Evolutionary conservation across 1,140 invertebrate species (phyloP).

Genomic region (Heliothis virescens): DNA sequence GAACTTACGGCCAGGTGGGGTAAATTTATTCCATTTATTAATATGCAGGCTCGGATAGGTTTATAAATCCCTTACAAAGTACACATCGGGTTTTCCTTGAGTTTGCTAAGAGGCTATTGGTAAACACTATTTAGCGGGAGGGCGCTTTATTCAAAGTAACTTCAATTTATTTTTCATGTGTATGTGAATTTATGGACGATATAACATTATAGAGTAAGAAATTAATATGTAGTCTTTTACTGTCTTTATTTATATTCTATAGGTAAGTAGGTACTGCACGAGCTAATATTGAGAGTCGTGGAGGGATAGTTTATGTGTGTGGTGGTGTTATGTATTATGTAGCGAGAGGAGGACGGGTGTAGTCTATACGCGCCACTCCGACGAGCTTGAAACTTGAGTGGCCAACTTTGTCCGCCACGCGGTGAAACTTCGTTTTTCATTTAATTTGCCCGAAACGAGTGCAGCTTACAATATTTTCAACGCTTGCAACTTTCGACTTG

Average conservation of each 20-base stretch:
- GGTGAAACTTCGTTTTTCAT: conserved; percentile 83
- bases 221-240: too few species aligned
- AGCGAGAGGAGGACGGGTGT: conserved; percentile 57
- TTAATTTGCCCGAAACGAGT: conserved; percentile 84
- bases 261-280: neutral
- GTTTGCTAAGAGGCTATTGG: conserved; percentile 32
- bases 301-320: conserved; percentile 7
- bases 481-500: conserved; percentile 73
- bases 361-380: conserved; percentile 67
- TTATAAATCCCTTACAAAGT: conserved; percentile 48
- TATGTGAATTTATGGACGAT: too few species aligned
- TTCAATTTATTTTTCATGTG: too few species aligned
- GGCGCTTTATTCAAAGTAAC: neutral
- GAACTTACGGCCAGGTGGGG: conserved; percentile 32
- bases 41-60: conserved; percentile 34
- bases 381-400: conserved; percentile 78
- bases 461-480: conserved; percentile 83
- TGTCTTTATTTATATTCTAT: neutral
- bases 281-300: conserved; percentile 13
- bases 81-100: conserved; percentile 29
- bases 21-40: conserved; percentile 47
- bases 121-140: conserved; percentile 18
- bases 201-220: too few species aligned
- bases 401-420: conserved; percentile 79
- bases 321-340: conserved; percentile 57